Percentiles rank a stretch among this genome's conserved stretches.
Evolutionary conservation across 1,140 invertebrate species (phyloP).

Genomic region (Neodiprion virginianus): DNA sequence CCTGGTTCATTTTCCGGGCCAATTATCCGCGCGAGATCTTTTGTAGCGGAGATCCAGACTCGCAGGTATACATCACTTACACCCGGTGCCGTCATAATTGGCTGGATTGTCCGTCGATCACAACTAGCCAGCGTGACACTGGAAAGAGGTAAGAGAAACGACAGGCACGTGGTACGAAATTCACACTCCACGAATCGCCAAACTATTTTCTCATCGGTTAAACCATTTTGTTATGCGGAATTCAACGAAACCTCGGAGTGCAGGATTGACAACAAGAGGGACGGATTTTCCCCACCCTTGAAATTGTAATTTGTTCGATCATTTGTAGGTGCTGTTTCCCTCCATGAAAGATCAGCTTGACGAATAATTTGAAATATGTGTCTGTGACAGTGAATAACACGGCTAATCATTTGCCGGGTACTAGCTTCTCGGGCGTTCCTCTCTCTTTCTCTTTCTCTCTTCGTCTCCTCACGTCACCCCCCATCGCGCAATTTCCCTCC

Average conservation of each 20-base stretch:
- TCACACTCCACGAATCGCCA: no score
- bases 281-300: no score
- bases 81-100: background rate
- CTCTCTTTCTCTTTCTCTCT: background rate
- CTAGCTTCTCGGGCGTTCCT: background rate
- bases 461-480: background rate
- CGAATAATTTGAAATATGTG: background rate
- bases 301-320: no score
- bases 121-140: background rate
- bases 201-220: no score
- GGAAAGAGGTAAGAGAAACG: no score
- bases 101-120: background rate
- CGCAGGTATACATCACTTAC: no score
- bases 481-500: constrained; percentile 3
- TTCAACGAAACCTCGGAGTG: background rate
- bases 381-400: background rate
- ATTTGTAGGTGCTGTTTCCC: no score
- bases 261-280: no score
- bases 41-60: background rate
- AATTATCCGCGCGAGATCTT: background rate
- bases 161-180: no score
- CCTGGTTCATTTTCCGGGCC: background rate
- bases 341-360: no score
- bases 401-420: background rate
- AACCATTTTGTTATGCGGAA: background rate